Evolutionary conservation across 2,113 vertebrate genomes (phyloP).

Genomic region (Pogonocichla stellata): DNA sequence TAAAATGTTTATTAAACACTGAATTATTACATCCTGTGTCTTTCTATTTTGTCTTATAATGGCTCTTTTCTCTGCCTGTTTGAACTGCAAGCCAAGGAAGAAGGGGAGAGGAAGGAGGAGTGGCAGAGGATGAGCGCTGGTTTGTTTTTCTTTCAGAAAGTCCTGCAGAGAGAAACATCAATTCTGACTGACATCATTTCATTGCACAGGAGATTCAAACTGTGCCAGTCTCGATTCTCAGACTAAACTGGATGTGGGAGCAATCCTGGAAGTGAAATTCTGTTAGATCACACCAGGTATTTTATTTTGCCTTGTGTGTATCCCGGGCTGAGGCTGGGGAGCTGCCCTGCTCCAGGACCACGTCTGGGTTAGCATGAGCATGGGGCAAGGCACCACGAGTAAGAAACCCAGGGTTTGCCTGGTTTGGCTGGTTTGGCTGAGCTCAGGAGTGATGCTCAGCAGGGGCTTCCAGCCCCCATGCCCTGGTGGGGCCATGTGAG

Average conservation of each 20-base stretch:
- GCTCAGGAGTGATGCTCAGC: accelerated
- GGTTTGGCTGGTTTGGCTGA: background rate
- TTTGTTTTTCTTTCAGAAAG: background rate
- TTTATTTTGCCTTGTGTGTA: background rate
- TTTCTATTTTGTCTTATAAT: background rate
- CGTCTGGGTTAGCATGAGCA: background rate
- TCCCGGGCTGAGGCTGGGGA: background rate
- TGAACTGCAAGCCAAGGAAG: background rate
- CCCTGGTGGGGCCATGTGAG: background rate
- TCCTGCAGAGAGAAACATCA: background rate
- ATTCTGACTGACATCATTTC: background rate
- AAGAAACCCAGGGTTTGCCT: background rate
- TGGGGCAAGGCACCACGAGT: accelerated
- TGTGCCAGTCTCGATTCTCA: background rate
- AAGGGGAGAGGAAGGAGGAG: background rate
- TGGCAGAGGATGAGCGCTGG: accelerated
- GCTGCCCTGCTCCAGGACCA: background rate
- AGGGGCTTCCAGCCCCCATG: background rate
- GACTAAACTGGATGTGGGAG: background rate
- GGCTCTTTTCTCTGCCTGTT: background rate
- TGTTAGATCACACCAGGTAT: background rate
- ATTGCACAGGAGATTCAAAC: background rate
- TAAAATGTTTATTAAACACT: background rate
- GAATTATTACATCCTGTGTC: background rate
- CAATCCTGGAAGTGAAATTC: background rate